Base-by-base conservation (phyloP, 2,113 vertebrate genomes). In the Gymnogyps californianus region DNA sequence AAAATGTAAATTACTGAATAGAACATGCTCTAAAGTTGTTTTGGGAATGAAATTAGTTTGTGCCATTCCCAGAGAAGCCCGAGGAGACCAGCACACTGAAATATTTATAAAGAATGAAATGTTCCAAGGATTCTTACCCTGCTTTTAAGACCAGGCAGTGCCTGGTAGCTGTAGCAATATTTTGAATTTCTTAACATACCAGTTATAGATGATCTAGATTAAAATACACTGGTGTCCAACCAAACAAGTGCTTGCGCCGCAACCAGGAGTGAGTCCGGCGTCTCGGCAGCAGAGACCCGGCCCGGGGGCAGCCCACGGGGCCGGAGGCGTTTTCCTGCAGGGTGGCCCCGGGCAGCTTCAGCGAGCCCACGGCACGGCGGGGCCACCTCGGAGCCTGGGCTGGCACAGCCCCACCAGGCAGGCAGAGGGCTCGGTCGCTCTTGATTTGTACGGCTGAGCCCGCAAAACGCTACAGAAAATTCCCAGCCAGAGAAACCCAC, bases 31-130 rank as follows among this genome's bases (percentile, higher is more conserved):
- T 75, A 20, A 36, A 89, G 83, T 83, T 80, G n/a, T 87, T 89
- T 87, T 36, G 16, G 80, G 95, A 95, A 58, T 52, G n/a, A 81
- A 93, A 87, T 86, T 61, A 57, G 46, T 78, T 67, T 89, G 74
- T 91, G 71, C 64, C 36, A 7, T 91, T 96, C n/a, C 67, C 72
- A 76, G 87, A 66, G 51, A 59, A 79, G 81, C 81, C 71, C 18
- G 31, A 92, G 87, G 40, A 96, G 84, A 64, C 42, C 84, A 49
- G 42, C 77, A 89, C 49, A 82, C 82, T 58, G n/a, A 96, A 97
- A 96, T 96, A 94, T 80, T 94, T 81, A 95, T 84, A 85, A 47
- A 88, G 76, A 72, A 82, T 58, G 75, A 93, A 66, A 78, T 17
- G 3, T 87, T 72, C 75, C 20, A 59, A 79, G 90, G 42, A 77